Evolutionary conservation across 1,140 invertebrate genomes (phyloP).

Genomic region (Acromyrmex echinatior): DNA sequence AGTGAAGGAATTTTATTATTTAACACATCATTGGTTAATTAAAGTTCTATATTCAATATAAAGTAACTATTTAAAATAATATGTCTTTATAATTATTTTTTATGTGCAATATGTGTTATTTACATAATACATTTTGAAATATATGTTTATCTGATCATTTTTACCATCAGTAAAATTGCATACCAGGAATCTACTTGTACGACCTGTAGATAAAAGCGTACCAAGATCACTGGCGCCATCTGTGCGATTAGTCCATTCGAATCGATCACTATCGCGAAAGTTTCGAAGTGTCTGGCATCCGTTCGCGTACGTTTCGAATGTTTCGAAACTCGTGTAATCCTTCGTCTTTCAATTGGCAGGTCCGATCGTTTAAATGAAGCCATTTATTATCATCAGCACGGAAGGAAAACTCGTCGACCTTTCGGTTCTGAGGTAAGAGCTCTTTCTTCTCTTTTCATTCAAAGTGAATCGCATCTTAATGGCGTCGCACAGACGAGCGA

Average conservation of each 20-base stretch:
- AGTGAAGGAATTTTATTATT: not conserved
- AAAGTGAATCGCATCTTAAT: not conserved
- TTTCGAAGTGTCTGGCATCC: not conserved
- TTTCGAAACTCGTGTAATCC: not conserved
- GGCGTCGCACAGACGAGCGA: not conserved
- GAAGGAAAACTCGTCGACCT: not conserved
- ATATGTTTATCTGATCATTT: not conserved
- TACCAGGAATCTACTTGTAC: not conserved
- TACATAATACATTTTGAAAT: not conserved
- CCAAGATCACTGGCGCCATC: not conserved
- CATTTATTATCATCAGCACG: not conserved
- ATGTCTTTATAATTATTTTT: not conserved
- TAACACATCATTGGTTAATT: not conserved
- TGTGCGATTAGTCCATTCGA: not conserved
- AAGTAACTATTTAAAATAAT: not conserved
- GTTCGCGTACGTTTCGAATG: not conserved
- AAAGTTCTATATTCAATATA: not conserved
- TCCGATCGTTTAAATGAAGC: not conserved
- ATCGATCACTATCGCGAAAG: not conserved
- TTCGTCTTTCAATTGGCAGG: not conserved
- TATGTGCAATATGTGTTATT: not conserved
- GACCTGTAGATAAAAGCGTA: not conserved
- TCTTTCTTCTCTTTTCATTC: not conserved
- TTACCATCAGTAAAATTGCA: not conserved
- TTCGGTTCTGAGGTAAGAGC: not conserved